Conservation (phyloP, 2,888 invertebrate genomes). For the Elegia similella region DNA sequence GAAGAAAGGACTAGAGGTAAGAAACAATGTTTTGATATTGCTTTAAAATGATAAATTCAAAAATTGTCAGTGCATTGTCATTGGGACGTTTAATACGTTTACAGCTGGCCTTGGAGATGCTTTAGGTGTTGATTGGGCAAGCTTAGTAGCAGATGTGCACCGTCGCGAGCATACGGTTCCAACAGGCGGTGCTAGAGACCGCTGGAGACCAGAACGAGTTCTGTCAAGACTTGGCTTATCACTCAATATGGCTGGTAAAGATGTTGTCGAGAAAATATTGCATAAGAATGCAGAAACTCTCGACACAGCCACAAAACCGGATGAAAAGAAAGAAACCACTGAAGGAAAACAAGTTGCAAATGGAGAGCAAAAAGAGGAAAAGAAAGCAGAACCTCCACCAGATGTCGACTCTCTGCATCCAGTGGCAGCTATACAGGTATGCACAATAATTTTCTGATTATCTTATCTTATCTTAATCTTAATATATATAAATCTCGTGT, state of each 20-base stretch:
- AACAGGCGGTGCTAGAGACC: constrained; percentile 84
- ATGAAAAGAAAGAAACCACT: constrained; percentile 33
- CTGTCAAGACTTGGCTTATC: constrained; percentile 91
- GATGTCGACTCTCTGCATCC: constrained; percentile 69
- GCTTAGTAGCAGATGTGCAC: constrained; percentile 90
- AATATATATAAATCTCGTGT: too few species aligned
- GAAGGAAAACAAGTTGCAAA: constrained; percentile 45
- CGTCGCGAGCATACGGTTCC: constrained; percentile 76
- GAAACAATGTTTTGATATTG: background rate
- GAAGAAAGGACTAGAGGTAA: constrained; percentile 85
- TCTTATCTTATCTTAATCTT: too few species aligned
- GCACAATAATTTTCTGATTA: too few species aligned
- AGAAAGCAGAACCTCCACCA: constrained; percentile 40
- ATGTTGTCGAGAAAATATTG: constrained; percentile 61
- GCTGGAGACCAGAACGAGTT: constrained; percentile 91
- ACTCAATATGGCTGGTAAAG: constrained; percentile 86
- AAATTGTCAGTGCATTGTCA: too few species aligned
- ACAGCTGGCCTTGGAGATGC: constrained; percentile 90
- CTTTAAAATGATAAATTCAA: background rate
- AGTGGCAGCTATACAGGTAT: constrained; percentile 77
- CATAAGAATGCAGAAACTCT: constrained; percentile 54
- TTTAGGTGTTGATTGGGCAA: constrained; percentile 97
- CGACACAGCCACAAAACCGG: constrained; percentile 39
- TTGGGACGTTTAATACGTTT: constrained; percentile 28
- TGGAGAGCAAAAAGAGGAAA: constrained; percentile 41